Conservation (phyloP, 2,113 vertebrate genomes). For the Rhinolophus sinicus region DNA sequence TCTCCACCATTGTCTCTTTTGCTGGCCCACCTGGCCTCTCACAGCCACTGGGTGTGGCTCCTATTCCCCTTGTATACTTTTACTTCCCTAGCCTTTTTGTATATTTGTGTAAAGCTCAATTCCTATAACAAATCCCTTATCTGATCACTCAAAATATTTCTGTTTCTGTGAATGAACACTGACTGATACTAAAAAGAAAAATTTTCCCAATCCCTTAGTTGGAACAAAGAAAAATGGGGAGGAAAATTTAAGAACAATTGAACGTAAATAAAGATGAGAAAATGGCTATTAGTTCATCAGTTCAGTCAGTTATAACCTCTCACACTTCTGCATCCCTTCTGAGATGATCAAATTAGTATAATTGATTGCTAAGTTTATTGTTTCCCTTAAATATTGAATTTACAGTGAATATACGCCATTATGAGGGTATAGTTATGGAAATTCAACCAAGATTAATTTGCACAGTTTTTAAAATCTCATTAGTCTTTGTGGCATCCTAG, state of each 20-base stretch:
- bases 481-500: constrained; percentile 29
- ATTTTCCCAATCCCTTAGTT: not conserved
- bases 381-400: constrained; percentile 48
- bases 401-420: not conserved
- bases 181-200: not conserved
- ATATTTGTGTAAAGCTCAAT: not conserved
- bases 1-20: not conserved
- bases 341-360: not conserved
- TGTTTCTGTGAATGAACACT: not conserved
- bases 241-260: not conserved
- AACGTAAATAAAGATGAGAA: not conserved
- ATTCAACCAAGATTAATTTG: constrained; percentile 50
- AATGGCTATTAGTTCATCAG: not conserved
- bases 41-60: not conserved
- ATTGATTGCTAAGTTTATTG: constrained; percentile 42
- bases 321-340: not conserved
- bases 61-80: not conserved
- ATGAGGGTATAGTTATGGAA: constrained; percentile 49
- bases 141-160: not conserved
- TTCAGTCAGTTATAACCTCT: not conserved
- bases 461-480: constrained; percentile 14
- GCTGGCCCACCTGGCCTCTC: not conserved
- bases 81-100: not conserved
- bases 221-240: not conserved
- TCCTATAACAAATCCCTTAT: not conserved